A percentile compares a stretch with the other conserved stretches of the same genome.
Evolutionary conservation across 2,888 invertebrate species (phyloP).

Genomic region (Pandemis corylana): DNA sequence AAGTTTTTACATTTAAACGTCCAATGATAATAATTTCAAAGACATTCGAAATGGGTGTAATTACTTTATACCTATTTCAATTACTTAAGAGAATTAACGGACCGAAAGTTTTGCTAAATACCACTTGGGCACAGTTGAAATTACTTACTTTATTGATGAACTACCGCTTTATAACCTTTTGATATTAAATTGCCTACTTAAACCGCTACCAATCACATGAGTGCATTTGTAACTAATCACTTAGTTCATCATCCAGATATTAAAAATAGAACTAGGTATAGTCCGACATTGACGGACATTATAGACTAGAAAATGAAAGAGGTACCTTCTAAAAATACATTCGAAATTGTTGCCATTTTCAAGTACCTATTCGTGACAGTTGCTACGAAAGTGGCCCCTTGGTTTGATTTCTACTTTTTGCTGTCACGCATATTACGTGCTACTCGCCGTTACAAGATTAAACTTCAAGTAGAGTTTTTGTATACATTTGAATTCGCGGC

Average conservation of each 20-base stretch:
- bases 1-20: constrained; percentile 9
- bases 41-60: neutral
- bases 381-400: too few relatives aligned
- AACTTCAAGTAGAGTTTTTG: neutral
- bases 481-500: constrained; percentile 25
- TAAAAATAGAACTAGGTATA: neutral
- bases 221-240: neutral
- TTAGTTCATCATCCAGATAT: neutral
- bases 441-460: neutral
- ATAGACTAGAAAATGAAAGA: too few relatives aligned
- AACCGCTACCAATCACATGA: neutral
- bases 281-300: too few relatives aligned
- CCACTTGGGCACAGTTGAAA: constrained; percentile 14
- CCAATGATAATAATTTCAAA: neutral
- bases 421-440: too few relatives aligned
- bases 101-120: constrained; percentile 29
- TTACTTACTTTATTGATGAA: constrained; percentile 3
- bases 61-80: constrained; percentile 15
- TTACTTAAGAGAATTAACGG: constrained; percentile 14
- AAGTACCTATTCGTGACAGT: too few relatives aligned
- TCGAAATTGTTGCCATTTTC: too few relatives aligned
- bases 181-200: neutral
- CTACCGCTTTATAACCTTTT: neutral
- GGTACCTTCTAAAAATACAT: too few relatives aligned
- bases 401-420: too few relatives aligned